Base-by-base conservation (phyloP, 2,113 vertebrate genomes). In the Triplophysa dalaica region DNA sequence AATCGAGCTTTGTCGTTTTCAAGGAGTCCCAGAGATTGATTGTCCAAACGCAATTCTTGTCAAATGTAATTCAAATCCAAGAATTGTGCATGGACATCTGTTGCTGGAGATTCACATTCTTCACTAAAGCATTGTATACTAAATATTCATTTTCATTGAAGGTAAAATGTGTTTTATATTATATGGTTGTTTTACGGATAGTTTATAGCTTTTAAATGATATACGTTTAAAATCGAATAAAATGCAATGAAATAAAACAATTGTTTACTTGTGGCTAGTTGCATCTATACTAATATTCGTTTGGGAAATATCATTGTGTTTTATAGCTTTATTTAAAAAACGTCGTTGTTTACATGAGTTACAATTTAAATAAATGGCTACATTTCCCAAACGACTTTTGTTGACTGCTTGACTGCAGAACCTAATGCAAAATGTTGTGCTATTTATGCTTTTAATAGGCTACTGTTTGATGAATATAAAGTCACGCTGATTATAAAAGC, bases 1-100 rank as follows among this genome's bases (percentile, higher is more conserved):
- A 24, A 77, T 60, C 43, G 43, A 11, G 9, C 43, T 45, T 48
- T 33, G 62, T 72, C 19, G 26, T 56, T 82, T 68, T 70, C 13
- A 52, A 82, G 83, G 94, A 94, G 93, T 93, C 93, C 92, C 92
- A 92, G 96, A 95, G 93, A 85, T 91, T 99, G 97, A 99, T 99
- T 99, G 97, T 99, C 97, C 97, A 99, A 99, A 99, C 97, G 97
- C 97, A 99, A 99, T 99, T 99, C 97, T 99, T 98, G 97, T 96
- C 93, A 94, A 91, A 94, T 94, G 93, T 92, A 90, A 91, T 92
- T 92, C 87, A 86, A 91, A 93, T 93, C 94, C 96, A 96, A 99
- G 97, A 98, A 98, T 99, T 99, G 97, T 99, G 97, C 93, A 94
- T 99, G 97, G 97, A 98, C 97, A 98, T 99, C 97, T 97, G 96